These are phyloP conservation scores for Manis crassicaudata DNA, from an alignment of 2,797 vertebrate genomes.

Conservation along the genomic window DNA sequence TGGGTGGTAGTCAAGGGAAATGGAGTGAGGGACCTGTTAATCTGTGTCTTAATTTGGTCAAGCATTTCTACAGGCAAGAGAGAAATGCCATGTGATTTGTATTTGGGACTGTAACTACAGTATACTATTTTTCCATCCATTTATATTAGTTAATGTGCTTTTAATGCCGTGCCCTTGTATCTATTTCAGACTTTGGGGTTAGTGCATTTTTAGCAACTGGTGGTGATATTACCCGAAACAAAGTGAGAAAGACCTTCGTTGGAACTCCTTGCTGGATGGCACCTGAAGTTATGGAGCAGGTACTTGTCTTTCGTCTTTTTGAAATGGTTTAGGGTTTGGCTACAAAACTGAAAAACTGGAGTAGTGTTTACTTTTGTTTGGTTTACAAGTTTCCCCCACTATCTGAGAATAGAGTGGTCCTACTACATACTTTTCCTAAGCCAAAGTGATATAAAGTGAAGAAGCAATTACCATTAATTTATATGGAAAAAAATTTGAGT, in stretches of 20 bases:
- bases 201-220: slow-evolving; percentile 96
- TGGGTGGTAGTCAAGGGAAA: background rate
- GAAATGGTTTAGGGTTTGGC: background rate
- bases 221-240: slow-evolving; percentile 97
- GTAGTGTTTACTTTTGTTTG: background rate
- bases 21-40: background rate
- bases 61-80: background rate
- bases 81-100: background rate
- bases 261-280: slow-evolving; percentile 99
- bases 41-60: background rate
- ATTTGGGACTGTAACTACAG: background rate
- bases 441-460: background rate
- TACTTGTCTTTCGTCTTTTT: slow-evolving; percentile 76
- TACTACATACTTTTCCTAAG: background rate
- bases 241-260: slow-evolving; percentile 97
- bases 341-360: background rate
- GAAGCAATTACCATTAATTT: background rate
- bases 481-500: background rate
- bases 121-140: background rate
- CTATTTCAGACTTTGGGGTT: slow-evolving; percentile 93
- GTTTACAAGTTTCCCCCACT: background rate
- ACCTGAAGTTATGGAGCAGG: slow-evolving; percentile 98
- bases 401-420: too few relatives aligned
- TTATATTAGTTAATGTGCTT: background rate
- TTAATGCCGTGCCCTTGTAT: background rate